Evolutionary conservation across 2,888 invertebrate species (phyloP), one percentile per base, ranked within the genome.

Genomic region (Synanthedon andrenaeformis): DNA sequence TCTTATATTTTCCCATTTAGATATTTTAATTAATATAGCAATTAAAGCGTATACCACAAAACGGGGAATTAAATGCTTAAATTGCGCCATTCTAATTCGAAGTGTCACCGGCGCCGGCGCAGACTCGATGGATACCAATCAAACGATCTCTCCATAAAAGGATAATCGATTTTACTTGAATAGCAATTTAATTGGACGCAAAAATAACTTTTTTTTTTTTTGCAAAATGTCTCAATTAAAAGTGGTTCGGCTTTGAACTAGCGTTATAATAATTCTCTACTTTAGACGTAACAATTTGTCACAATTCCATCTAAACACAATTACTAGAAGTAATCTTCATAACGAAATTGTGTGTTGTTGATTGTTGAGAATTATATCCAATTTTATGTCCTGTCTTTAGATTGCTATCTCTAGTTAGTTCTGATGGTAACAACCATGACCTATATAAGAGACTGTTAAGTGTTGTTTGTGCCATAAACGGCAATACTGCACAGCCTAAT

Each of bases 371-470:
- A 45, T 45, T 13, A 45, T 45, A 13, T 45, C 45, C 19, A 49
- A 19, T 35, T 35, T 35, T 35, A 35, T 49, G 17, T 57, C 53
- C 59, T 58, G 66, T 70, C 70, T 69, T 72, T 71, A 72, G 76
- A 76, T 76, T 70, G 63, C 67, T 76, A 76, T 79, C 75, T 70
- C 61, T 57, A 66, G 62, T 67, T 67, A 64, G 65, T 65, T 66
- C 67, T 65, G 59, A 55, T 58, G 54, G 58, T 62, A 58, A 57
- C 65, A 73, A 66, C 79, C 78, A 59, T 81, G 80, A 73, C 78
- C 80, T 70, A 78, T 79, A 72, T 76, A 70, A 60, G 61, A 66
- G 60, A 65, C 72, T 70, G 79, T 79, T 72, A 77, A 74, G 77
- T 75, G 70, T 73, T 75, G 72, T 77, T 71, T 73, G 68, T 70